Conservation (phyloP, 2,888 invertebrate species). For the Rhimphoctona megacephalus region DNA sequence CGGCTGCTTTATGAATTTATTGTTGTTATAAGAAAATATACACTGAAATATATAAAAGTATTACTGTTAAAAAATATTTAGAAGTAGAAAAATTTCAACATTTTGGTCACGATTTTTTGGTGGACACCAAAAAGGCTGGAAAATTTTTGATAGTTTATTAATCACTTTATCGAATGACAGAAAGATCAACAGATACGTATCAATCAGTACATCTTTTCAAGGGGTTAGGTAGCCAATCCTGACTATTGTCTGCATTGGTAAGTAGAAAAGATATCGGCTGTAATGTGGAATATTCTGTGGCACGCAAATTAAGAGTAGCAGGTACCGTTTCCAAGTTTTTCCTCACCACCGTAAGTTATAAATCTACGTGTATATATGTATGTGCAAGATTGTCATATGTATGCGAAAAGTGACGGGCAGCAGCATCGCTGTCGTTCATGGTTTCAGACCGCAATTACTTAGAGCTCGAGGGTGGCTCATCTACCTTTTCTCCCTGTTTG, state of each 20-base stretch:
- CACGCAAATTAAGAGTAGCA: constrained; percentile 68
- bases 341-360: constrained; percentile 46
- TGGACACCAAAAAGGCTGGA: too few relatives aligned
- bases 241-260: constrained; percentile 2
- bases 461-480: constrained; percentile 68
- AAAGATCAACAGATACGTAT: not conserved
- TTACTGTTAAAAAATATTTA: too few relatives aligned
- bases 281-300: constrained; percentile 50
- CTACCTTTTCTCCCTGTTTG: constrained; percentile 43
- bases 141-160: not conserved
- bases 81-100: too few relatives aligned
- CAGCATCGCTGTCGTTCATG: constrained; percentile 53
- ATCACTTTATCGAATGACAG: too few relatives aligned
- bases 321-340: constrained; percentile 67
- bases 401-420: constrained; percentile 56
- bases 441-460: constrained; percentile 74
- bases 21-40: too few relatives aligned
- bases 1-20: too few relatives aligned
- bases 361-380: constrained; percentile 11
- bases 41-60: too few relatives aligned
- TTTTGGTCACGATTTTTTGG: too few relatives aligned
- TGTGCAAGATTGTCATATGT: constrained; percentile 38
- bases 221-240: not conserved
- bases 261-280: constrained; percentile 45
- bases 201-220: not conserved